Evolutionary conservation across 2,113 vertebrate genomes (phyloP).

Genomic region (Canis aureus): DNA sequence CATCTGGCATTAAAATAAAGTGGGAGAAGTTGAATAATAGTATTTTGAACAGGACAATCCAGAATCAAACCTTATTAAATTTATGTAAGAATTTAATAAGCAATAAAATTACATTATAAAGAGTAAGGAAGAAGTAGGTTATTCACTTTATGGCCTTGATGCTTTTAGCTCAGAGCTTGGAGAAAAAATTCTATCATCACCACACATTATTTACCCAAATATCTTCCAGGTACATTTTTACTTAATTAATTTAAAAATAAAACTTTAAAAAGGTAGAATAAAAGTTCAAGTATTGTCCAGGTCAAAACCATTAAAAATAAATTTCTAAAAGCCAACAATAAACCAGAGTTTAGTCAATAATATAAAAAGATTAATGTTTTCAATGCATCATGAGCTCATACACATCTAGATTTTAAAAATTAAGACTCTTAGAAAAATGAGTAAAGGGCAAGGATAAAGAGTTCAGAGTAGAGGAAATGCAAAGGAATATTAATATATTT

Average conservation of each 20-base stretch:
- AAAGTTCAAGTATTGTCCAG: neutral
- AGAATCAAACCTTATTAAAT: constrained; percentile 33
- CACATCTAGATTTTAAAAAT: neutral
- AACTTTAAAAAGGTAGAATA: neutral
- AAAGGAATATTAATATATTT: neutral
- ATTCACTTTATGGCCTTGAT: neutral
- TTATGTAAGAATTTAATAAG: neutral
- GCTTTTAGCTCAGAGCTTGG: constrained; percentile 3
- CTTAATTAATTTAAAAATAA: neutral
- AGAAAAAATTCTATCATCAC: neutral
- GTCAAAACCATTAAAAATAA: constrained; percentile 19
- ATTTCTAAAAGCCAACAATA: neutral
- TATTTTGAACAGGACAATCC: neutral
- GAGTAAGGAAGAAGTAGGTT: neutral
- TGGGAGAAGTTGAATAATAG: neutral
- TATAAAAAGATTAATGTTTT: neutral
- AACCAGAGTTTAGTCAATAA: neutral
- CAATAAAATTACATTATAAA: constrained; percentile 26
- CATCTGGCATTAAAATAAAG: neutral
- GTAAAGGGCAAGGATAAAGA: neutral
- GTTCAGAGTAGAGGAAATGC: neutral
- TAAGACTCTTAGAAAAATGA: neutral
- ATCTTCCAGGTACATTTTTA: neutral
- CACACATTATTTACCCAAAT: neutral
- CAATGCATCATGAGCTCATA: neutral